Evolutionary conservation across 2,113 vertebrate genomes (phyloP), one percentile per base, ranked within the genome.

Genomic region (Nymphicus hollandicus): DNA sequence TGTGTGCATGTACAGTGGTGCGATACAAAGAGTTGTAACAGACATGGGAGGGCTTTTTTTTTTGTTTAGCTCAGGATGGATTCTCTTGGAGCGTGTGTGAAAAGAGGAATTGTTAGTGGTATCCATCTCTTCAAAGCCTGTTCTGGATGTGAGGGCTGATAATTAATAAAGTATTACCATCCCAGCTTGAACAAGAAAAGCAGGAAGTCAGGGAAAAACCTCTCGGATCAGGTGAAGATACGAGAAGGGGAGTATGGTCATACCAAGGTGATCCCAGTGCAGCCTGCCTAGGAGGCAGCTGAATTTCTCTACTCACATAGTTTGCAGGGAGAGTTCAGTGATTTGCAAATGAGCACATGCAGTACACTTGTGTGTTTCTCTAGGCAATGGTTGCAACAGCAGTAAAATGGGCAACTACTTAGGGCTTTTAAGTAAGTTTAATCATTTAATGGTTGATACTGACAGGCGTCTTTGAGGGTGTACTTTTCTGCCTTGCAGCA

Each of bases 401-500:
- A 97, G 94, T 77, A 90, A 92, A 97, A 97, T 97, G 96, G 97
- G 95, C 96, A 97, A 91, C 92, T 92, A 91, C 97, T 97, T 91
- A 95, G 93, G 85, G 97, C 93, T 97, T 97, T 96, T 97, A 93
- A 96, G 95, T 95, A 97, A 97, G 97, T 97, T 92, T 96, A 97
- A 96, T 97, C 95, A 79, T 98, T 98, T 97, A 96, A 97, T 97
- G 94, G 96, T 91, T 98, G 95, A 81, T 95, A 77, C 81, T 91
- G 90, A 96, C 94, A 97, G 95, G 93, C 87, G 10, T 97, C 97
- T 96, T 95, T 98, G 96, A 98, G 94, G 64, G 91, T 97, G 55
- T 97, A 81, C 96, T 97, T 90, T 98, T 98, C 97, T 98, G 84
- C 98, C 91, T 98, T 98, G 88, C 98, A 99, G 99, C 96, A 97